Evolutionary conservation across 1,140 invertebrate genomes (phyloP), one percentile per base, ranked within the genome.

Genomic region (Helicoverpa zea): DNA sequence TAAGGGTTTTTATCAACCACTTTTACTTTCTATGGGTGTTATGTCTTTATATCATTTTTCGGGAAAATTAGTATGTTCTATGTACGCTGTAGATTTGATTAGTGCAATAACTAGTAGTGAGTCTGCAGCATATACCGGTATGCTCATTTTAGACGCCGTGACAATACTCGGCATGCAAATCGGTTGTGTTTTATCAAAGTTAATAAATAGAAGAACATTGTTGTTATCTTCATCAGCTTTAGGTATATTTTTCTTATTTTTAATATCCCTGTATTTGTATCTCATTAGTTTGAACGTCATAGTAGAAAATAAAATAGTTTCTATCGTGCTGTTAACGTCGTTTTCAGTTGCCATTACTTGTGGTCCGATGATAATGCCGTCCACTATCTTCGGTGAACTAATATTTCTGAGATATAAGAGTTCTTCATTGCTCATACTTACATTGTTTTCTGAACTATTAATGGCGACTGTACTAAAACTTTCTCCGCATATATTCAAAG

Each of bases 1-100:
- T 43, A 79, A 79, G 64, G 79, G 58, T 12, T 83, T 83, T 23
- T 80, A 85, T 51, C 75, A 64, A 56, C 84, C 84, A 0, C 47
- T 85, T 29, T 30, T 79, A 13, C 56, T 83, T 9, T 79, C 64
- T n/a, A 66, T 85, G 35, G 54, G 63, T n/a, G 73, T 81, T 10
- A 64, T 80, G 70, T 63, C 75, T 43, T 66, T 86, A 23, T 88
- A 87, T 18, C 82, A 87, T 74, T 84, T 84, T 61, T 84, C 86
- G 9, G 89, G 89, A 13, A 90, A 90, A 78, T 68, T 88, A 68
- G 84, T 84, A 13, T 86, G 81, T 72, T 77, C 75, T 49, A 79
- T 87, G 30, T 90, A 90, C 58, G 80, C 85, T 16, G 75, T 90
- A 64, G 83, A 84, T 61, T 75, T 90, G n/a, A 84, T 86, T 2